Conservation (phyloP, 2,888 invertebrate genomes). For the Lasius platythorax region DNA sequence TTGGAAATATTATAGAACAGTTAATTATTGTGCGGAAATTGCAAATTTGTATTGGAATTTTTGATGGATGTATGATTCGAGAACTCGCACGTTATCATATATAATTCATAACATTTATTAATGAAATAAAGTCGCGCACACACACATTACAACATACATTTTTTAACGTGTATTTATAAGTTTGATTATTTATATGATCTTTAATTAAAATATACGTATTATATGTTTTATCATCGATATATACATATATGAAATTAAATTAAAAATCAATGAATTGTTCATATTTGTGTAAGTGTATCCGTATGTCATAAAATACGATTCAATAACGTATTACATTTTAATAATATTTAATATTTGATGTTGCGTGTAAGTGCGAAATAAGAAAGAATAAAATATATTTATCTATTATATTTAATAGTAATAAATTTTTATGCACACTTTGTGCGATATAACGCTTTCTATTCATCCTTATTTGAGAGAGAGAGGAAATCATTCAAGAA, state of each 20-base stretch:
- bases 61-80: neutral
- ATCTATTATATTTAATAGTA: no score
- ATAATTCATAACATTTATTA: neutral
- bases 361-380: neutral
- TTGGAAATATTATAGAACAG: neutral
- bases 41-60: neutral
- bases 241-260: neutral
- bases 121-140: neutral
- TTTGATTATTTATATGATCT: neutral
- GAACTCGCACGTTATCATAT: neutral
- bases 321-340: neutral
- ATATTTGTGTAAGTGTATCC: neutral
- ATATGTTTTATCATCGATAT: neutral
- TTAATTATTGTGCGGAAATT: neutral
- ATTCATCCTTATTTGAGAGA: neutral
- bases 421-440: no score
- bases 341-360: neutral
- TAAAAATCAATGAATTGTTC: constrained; percentile 1
- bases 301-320: neutral
- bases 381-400: no score
- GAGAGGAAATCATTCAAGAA: neutral
- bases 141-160: neutral
- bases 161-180: neutral
- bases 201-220: neutral
- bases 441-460: no score